Conservation (phyloP, 35 echinoderm and acorn worm species). For the Diadema setosum region DNA sequence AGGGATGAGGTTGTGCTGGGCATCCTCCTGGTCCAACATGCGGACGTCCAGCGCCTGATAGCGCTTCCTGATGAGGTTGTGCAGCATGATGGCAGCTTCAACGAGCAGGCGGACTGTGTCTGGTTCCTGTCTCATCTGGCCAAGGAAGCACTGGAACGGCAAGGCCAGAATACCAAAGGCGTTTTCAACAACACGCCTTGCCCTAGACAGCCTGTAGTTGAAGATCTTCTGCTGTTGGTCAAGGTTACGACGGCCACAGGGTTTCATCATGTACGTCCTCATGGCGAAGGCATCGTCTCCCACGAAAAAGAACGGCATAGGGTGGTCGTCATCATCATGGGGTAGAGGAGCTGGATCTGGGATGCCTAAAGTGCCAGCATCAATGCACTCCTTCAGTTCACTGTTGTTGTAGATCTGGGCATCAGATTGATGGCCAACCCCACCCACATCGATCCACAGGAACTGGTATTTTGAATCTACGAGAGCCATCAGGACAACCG, state of each 20-base stretch:
- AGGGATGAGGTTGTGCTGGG: too few species aligned
- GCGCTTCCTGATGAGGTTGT: background rate
- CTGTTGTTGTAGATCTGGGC: too few species aligned
- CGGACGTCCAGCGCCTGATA: background rate
- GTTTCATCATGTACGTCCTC: conserved; percentile 38
- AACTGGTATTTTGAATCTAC: too few species aligned
- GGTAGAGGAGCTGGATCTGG: background rate
- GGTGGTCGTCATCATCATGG: background rate
- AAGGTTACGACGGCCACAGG: conserved; percentile 9
- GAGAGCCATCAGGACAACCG: too few species aligned
- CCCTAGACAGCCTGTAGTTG: conserved; percentile 28
- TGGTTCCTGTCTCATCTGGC: background rate
- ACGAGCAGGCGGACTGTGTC: background rate
- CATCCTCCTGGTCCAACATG: background rate
- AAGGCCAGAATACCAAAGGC: background rate
- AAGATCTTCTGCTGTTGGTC: conserved; percentile 9
- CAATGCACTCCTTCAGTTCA: too few species aligned
- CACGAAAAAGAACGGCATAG: conserved; percentile 13
- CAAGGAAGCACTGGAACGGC: background rate
- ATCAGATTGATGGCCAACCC: too few species aligned
- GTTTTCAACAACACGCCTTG: background rate
- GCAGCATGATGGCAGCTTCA: background rate
- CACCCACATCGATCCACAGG: too few species aligned
- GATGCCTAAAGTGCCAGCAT: background rate
- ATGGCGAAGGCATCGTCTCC: conserved; percentile 41